phyloP scores from a whole-genome alignment of 2,113 vertebrate species.

The Sinocyclocheilus anophthalmus region DNA sequence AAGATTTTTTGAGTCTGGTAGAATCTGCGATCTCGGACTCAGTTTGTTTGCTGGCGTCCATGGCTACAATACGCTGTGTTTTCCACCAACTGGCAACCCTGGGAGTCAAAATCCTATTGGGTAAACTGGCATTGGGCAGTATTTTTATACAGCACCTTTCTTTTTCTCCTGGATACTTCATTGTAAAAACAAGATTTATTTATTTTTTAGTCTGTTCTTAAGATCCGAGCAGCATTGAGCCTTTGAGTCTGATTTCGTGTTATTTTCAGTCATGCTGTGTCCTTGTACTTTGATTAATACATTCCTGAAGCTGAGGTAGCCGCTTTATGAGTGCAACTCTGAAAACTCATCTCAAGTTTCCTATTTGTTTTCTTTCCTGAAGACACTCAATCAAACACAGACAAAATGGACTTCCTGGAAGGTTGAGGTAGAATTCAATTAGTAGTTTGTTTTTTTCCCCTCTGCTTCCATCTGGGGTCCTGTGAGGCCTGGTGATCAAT shows the following conservation, averaged over 20 bases:
- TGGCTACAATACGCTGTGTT: background rate
- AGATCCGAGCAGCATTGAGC: background rate
- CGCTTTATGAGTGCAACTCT: conserved; percentile 29
- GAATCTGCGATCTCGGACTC: too few relatives aligned
- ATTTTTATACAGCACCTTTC: background rate
- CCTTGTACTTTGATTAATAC: conserved; percentile 37
- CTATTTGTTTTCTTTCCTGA: conserved; percentile 43
- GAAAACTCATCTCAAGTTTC: conserved; percentile 41
- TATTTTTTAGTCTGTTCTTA: background rate
- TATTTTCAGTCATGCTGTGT: conserved; percentile 24
- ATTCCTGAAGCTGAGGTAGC: conserved; percentile 23
- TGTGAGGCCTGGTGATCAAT: conserved; percentile 73
- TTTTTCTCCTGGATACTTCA: background rate
- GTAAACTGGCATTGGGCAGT: too few relatives aligned
- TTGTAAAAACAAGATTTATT: background rate
- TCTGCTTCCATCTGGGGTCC: conserved; percentile 64
- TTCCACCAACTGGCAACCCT: background rate
- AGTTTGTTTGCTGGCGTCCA: background rate
- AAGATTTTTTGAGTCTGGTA: too few relatives aligned
- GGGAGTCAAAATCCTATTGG: background rate
- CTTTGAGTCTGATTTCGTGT: conserved; percentile 15
- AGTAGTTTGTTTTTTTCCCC: conserved; percentile 63
- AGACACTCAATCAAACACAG: conserved; percentile 62
- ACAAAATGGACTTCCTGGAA: conserved; percentile 66
- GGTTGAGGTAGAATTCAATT: conserved; percentile 67